phyloP scores from a whole-genome alignment of 2,113 vertebrate genomes.

The Archilochus colubris region DNA sequence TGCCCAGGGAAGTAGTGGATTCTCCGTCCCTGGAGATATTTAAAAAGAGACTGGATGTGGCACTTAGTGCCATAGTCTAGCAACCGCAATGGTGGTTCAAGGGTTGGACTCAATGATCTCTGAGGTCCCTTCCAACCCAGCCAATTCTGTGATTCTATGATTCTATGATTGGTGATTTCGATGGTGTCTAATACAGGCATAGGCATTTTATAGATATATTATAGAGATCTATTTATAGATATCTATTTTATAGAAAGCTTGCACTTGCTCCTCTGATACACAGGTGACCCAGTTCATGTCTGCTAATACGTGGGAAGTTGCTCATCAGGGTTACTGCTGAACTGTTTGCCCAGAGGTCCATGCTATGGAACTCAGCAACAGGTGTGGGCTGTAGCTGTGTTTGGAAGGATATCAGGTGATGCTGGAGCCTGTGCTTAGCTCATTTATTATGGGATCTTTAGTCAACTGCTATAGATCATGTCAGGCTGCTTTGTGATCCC shows the following conservation, averaged over 20 bases:
- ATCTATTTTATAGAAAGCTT: no score
- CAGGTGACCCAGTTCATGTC: background rate
- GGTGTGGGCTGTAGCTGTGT: background rate
- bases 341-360: rapidly evolving
- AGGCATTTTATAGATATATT: background rate
- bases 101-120: no score
- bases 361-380: background rate
- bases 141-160: no score
- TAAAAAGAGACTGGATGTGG: no score
- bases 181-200: background rate
- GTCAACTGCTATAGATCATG: background rate
- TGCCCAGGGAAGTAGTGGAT: no score
- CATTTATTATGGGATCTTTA: background rate
- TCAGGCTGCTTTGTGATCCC: background rate
- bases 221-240: no score
- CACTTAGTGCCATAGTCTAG: no score
- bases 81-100: no score
- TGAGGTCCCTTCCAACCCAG: no score
- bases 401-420: background rate
- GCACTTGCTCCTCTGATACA: background rate
- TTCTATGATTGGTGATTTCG: background rate
- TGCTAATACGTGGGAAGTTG: background rate
- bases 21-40: no score
- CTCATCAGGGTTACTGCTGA: background rate
- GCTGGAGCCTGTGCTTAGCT: constrained; percentile 2